These are phyloP conservation scores for Antheraea yamamai DNA, from an alignment of 2,888 invertebrate species.

Conservation along the genomic window DNA sequence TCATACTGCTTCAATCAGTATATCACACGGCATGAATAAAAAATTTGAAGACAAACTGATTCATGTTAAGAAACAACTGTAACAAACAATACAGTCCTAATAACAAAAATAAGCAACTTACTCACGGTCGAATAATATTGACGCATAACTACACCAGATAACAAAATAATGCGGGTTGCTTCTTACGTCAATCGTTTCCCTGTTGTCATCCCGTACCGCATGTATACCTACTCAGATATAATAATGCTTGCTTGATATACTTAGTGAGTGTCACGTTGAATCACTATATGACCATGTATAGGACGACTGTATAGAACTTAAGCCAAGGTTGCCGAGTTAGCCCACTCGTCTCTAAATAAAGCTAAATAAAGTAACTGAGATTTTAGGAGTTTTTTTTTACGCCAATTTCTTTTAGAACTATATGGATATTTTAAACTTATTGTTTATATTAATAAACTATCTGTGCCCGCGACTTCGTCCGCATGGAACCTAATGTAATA, in stretches of 20 bases:
- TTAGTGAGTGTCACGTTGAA: not conserved
- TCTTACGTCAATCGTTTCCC: conserved; percentile 31
- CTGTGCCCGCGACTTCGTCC: no score
- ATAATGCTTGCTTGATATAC: not conserved
- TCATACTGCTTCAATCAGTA: no score
- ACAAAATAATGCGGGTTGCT: conserved; percentile 30
- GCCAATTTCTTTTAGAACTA: no score
- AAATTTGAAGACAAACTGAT: not conserved
- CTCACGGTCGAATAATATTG: conserved; percentile 3
- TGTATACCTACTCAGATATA: not conserved
- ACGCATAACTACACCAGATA: conserved; percentile 7
- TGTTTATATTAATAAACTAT: no score
- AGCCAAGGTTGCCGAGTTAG: not conserved
- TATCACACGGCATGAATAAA: not conserved
- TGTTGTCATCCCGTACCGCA: conserved; percentile 17
- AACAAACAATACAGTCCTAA: not conserved
- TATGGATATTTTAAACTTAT: no score
- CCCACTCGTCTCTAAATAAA: not conserved
- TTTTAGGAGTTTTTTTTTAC: not conserved
- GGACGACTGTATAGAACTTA: not conserved
- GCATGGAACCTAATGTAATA: no score
- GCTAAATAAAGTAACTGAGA: not conserved
- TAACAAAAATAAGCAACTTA: conserved; percentile 3
- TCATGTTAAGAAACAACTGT: not conserved
- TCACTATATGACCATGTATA: not conserved